Base-by-base conservation (phyloP, 30 jellyfish, hydroid and myxozoan species). In the Rhopilema esculentum region DNA sequence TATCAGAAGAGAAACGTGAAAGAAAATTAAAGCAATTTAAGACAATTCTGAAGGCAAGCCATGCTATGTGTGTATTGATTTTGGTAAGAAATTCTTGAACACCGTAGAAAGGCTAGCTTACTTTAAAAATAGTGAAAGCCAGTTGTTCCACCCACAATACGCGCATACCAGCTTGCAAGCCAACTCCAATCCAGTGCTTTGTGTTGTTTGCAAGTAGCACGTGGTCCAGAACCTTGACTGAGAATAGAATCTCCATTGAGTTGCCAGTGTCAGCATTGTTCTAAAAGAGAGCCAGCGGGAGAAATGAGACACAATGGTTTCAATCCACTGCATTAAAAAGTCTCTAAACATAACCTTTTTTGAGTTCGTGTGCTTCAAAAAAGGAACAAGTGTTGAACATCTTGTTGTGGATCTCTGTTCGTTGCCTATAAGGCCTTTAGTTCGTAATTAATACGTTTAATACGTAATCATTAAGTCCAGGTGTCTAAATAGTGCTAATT, bases 131-230 rank as follows among this genome's bases (percentile, higher is more conserved):
- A 19, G 19, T 66, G 50, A 93, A 32, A 4, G 92, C 82, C 66
- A 75, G 96, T 62, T 93, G 98, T 28, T 93, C 97, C 25, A 93
- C 98, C 98, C 98, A 93, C 20, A 93, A 72, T 1, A 89, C 97
- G 0, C 92, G 82, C 68, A 71, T 18, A 18, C 98, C 98, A 79
- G 98, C 97, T 66, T 93, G 98, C 69, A 88, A 27, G n/a, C 98
- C 98, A 49, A 89, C 96, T 16, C 98, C 98, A 49, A 93, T 73
- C 95, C 95, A 88, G 49, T 89, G 98, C 25, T 51, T 48, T 27
- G 95, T 75, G 67, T 89, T 86, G 79, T 88, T 89, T 16, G 52
- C 97, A 21, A 93, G 79, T 9, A 78, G 69, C 16, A 68, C 69
- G 69, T 93, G 98, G 70, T 93, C 98, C 53, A 28, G 26, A 22